Evolutionary conservation across 2,888 invertebrate genomes (phyloP).

Genomic region (Stenchaetothrips biformis): DNA sequence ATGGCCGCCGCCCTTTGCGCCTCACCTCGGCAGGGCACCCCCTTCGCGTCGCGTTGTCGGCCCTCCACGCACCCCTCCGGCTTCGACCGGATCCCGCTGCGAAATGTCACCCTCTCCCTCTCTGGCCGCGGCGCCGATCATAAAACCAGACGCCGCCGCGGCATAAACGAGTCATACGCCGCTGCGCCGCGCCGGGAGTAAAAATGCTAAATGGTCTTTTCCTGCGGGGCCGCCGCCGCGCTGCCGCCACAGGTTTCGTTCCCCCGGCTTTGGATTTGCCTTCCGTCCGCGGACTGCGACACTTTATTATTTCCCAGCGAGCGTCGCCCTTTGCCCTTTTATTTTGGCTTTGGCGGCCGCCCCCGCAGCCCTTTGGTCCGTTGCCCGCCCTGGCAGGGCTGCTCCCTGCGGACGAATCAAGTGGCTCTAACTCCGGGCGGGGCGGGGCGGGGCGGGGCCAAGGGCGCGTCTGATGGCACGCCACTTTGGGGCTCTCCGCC

Average conservation of each 20-base stretch:
- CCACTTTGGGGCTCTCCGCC: background rate
- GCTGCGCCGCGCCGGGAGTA: background rate
- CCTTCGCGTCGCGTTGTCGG: background rate
- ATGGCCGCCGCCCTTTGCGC: background rate
- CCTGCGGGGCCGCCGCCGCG: background rate
- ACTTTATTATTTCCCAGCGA: background rate
- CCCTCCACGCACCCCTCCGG: background rate
- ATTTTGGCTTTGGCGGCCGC: background rate
- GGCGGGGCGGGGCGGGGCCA: background rate
- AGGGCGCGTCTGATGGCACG: background rate
- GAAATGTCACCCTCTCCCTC: conserved; percentile 6
- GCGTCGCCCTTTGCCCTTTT: background rate
- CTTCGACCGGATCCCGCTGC: background rate
- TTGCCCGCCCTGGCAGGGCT: background rate
- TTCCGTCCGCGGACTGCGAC: background rate
- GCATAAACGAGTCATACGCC: background rate
- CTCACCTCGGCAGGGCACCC: background rate
- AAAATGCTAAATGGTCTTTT: background rate
- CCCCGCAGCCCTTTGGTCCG: background rate
- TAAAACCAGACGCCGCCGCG: background rate
- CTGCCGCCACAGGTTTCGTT: too few relatives aligned
- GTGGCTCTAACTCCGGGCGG: background rate
- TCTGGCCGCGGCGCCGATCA: background rate
- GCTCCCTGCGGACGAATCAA: background rate
- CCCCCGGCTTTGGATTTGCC: background rate